These are phyloP conservation scores for Amphiprion ocellaris DNA, from an alignment of 2,113 vertebrate genomes.

Conservation along the genomic window DNA sequence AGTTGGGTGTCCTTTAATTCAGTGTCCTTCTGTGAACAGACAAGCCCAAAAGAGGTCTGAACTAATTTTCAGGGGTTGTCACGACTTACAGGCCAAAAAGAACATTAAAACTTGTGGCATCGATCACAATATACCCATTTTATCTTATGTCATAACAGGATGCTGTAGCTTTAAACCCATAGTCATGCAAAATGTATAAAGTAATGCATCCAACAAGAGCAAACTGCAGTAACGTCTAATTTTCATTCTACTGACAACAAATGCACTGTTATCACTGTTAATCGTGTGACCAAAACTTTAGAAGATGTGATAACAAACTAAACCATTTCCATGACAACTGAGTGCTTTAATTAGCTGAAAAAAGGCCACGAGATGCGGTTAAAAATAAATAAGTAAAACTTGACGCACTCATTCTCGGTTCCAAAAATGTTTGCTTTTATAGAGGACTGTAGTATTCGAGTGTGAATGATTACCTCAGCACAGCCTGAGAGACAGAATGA, in stretches of 20 bases:
- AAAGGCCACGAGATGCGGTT: background rate
- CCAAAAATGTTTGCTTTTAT: background rate
- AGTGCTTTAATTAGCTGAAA: background rate
- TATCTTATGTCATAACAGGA: too few relatives aligned
- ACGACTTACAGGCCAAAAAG: too few relatives aligned
- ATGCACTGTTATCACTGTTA: background rate
- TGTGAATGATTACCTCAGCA: background rate
- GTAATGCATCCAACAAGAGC: background rate
- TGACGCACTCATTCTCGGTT: too few relatives aligned
- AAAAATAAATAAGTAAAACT: background rate
- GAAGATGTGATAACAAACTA: background rate
- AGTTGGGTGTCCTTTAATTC: too few relatives aligned
- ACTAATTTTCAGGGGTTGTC: too few relatives aligned
- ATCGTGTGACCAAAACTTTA: accelerated
- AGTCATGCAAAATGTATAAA: background rate
- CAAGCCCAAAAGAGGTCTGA: too few relatives aligned
- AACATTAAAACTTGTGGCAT: too few relatives aligned
- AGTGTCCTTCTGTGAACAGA: too few relatives aligned
- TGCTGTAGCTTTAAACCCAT: too few relatives aligned
- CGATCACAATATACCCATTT: too few relatives aligned
- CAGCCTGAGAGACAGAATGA: background rate
- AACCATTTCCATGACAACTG: background rate
- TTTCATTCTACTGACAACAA: background rate
- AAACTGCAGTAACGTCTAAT: too few relatives aligned
- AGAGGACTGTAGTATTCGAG: background rate